Evolutionary conservation across 1,140 invertebrate genomes (phyloP).

Genomic region (Plutomurus gul): DNA sequence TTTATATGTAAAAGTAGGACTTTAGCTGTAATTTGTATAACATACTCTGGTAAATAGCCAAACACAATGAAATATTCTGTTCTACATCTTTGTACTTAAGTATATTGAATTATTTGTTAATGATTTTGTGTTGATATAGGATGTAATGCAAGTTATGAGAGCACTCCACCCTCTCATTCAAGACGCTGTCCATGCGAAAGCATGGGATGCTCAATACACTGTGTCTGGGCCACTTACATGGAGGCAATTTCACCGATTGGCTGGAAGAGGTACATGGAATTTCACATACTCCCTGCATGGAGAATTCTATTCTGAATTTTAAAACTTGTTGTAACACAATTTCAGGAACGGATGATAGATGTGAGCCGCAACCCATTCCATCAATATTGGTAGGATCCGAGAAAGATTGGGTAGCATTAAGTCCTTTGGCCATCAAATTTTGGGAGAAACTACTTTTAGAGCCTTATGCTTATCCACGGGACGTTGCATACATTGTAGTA

Average conservation of each 20-base stretch:
- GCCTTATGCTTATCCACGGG: constrained; percentile 88
- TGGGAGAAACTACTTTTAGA: constrained; percentile 94
- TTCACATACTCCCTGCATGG: background rate
- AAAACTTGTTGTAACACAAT: background rate
- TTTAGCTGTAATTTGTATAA: background rate
- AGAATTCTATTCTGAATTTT: background rate
- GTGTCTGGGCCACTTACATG: constrained; percentile 92
- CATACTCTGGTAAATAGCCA: background rate
- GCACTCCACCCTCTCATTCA: constrained; percentile 87
- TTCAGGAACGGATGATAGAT: constrained; percentile 87
- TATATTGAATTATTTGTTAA: background rate
- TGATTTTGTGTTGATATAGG: constrained; percentile 57
- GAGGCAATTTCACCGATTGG: constrained; percentile 93
- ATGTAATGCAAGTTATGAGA: constrained; percentile 89
- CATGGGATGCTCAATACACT: constrained; percentile 80
- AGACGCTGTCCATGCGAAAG: constrained; percentile 83
- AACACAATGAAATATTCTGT: too few relatives aligned
- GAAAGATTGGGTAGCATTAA: constrained; percentile 90
- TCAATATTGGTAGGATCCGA: constrained; percentile 90
- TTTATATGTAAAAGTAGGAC: constrained; percentile 68
- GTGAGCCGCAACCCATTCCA: constrained; percentile 95
- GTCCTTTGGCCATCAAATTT: constrained; percentile 88
- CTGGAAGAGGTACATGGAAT: constrained; percentile 73
- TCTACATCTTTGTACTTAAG: too few relatives aligned
- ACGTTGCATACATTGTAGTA: constrained; percentile 92